Evolutionary conservation across 2,888 invertebrate genomes (phyloP).

Genomic region (Lydus trimaculatus): DNA sequence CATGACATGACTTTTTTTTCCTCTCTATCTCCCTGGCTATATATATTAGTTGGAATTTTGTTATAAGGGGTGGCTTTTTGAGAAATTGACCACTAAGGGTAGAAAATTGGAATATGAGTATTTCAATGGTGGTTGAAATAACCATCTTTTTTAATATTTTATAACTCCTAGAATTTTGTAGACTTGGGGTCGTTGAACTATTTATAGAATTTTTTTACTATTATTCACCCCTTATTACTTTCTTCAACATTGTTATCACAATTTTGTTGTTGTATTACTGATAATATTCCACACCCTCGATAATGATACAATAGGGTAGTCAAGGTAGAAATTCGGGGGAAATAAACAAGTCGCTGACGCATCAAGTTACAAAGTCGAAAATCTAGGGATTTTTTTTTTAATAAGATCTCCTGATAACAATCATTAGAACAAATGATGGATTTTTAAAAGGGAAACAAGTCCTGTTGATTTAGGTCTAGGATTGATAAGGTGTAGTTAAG

Average conservation of each 20-base stretch:
- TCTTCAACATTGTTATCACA: background rate
- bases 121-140: background rate
- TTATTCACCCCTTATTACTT: background rate
- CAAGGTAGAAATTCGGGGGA: background rate
- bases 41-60: background rate
- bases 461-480: background rate
- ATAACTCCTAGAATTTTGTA: background rate
- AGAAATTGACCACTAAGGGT: background rate
- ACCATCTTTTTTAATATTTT: background rate
- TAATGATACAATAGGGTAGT: background rate
- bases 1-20: background rate
- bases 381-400: background rate
- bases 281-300: background rate
- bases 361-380: background rate
- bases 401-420: background rate
- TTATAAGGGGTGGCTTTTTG: background rate
- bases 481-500: background rate
- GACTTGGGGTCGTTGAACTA: background rate
- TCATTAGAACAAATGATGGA: background rate
- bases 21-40: too few relatives aligned
- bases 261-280: background rate
- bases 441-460: background rate
- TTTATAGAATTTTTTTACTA: background rate
- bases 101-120: background rate
- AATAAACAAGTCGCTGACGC: background rate